These are phyloP conservation scores for Drosophila eugracilis DNA, from an alignment of 1,140 invertebrate genomes.

Conservation along the genomic window DNA sequence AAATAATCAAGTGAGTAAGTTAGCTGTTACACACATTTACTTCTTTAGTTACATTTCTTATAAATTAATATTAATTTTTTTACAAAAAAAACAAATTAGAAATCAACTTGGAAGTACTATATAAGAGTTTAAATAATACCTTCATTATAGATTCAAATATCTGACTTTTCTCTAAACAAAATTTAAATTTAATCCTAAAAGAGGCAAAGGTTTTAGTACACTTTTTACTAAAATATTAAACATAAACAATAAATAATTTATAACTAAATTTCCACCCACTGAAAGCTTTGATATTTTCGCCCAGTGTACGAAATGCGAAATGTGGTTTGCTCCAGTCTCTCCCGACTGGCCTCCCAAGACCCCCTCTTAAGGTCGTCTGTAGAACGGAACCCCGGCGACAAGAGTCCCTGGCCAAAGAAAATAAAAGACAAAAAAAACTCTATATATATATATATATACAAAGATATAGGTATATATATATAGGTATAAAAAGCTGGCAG, in stretches of 20 bases:
- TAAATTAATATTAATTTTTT: neutral
- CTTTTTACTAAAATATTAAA: too few species aligned
- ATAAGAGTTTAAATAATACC: too few species aligned
- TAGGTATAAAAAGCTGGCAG: constrained; percentile 4
- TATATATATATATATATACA: neutral
- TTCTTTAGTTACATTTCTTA: neutral
- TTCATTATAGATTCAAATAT: too few species aligned
- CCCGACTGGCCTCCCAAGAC: constrained; percentile 49
- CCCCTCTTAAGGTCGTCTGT: constrained; percentile 80
- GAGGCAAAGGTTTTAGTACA: too few species aligned
- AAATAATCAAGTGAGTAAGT: neutral
- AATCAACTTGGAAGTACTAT: neutral
- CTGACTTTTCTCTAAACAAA: too few species aligned
- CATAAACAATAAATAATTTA: too few species aligned
- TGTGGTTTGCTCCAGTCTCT: constrained; percentile 77
- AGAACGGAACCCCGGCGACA: constrained; percentile 69
- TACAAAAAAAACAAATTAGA: neutral
- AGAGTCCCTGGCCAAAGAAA: constrained; percentile 25
- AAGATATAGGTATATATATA: neutral
- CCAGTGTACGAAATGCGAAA: constrained; percentile 45
- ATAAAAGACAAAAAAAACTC: constrained; percentile 13
- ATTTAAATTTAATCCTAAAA: too few species aligned
- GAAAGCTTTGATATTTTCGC: neutral
- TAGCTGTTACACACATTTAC: neutral
- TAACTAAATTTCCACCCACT: neutral